Conservation (phyloP, 1,140 invertebrate species). For the Calephelis virginiensis region DNA sequence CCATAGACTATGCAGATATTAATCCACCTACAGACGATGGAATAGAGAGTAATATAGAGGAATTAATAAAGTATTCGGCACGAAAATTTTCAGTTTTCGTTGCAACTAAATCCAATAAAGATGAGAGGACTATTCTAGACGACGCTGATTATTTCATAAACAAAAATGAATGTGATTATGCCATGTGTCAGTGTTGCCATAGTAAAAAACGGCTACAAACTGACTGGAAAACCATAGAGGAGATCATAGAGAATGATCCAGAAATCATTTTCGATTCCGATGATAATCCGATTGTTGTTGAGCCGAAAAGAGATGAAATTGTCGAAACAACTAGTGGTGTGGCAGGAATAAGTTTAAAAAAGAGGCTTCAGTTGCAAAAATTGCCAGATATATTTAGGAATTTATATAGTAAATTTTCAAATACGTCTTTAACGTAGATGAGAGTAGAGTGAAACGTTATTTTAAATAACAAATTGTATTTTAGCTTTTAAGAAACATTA, state of each 20-base stretch:
- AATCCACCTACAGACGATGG: constrained; percentile 42
- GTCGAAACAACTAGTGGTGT: constrained; percentile 6
- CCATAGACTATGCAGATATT: constrained; percentile 33
- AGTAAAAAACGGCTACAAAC: constrained; percentile 52
- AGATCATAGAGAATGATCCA: constrained; percentile 70
- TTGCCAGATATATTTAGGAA: constrained; percentile 48
- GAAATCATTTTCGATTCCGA: constrained; percentile 70
- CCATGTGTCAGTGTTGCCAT: constrained; percentile 61
- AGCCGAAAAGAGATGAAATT: constrained; percentile 32
- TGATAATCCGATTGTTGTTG: constrained; percentile 57
- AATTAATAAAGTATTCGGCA: constrained; percentile 54
- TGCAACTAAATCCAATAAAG: constrained; percentile 40
- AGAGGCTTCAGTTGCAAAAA: constrained; percentile 39
- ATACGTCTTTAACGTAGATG: constrained; percentile 5
- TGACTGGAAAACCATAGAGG: constrained; percentile 66
- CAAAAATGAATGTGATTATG: constrained; percentile 68
- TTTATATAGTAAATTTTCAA: constrained; percentile 48
- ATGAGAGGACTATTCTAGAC: constrained; percentile 63
- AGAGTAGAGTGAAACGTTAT: background rate
- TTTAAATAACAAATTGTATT: background rate
- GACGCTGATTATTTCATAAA: constrained; percentile 61
- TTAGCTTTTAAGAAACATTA: background rate
- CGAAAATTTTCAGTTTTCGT: constrained; percentile 61
- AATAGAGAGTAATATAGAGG: constrained; percentile 45
- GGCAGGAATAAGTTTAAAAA: constrained; percentile 30